phyloP scores from a whole-genome alignment of 2,113 vertebrate genomes.

The Tachysurus vachellii region DNA sequence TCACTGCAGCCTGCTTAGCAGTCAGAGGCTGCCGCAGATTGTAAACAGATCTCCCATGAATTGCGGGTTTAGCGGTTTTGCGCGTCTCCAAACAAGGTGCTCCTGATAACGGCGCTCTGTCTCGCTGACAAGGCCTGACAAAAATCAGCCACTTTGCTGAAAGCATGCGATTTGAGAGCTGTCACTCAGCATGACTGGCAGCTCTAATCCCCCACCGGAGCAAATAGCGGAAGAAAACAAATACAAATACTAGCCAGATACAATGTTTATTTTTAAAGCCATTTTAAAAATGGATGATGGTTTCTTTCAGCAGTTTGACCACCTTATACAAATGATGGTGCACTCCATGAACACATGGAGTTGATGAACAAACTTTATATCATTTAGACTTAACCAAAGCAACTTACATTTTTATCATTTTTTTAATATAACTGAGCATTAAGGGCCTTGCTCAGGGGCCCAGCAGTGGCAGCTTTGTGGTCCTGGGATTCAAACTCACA shows the following conservation, averaged over 20 bases:
- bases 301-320: slow-evolving; percentile 62
- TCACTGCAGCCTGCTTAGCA: slow-evolving; percentile 75
- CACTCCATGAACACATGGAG: neutral
- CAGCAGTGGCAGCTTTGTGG: too few species aligned
- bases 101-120: slow-evolving; percentile 74
- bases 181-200: slow-evolving; percentile 79
- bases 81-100: slow-evolving; percentile 80
- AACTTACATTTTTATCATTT: neutral
- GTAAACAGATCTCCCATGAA: slow-evolving; percentile 83
- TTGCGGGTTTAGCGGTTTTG: slow-evolving; percentile 79
- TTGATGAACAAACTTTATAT: neutral
- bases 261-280: slow-evolving; percentile 73
- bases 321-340: slow-evolving; percentile 37
- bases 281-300: slow-evolving; percentile 70
- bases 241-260: slow-evolving; percentile 71
- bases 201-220: slow-evolving; percentile 79
- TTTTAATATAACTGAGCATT: neutral
- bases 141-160: slow-evolving; percentile 80
- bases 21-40: slow-evolving; percentile 76
- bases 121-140: slow-evolving; percentile 65
- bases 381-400: too few species aligned
- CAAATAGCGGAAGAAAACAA: slow-evolving; percentile 75
- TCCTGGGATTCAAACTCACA: too few species aligned
- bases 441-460: too few species aligned
- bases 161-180: slow-evolving; percentile 77